Evolutionary conservation across 1,140 invertebrate genomes (phyloP).

Genomic region (Cotesia typhae): DNA sequence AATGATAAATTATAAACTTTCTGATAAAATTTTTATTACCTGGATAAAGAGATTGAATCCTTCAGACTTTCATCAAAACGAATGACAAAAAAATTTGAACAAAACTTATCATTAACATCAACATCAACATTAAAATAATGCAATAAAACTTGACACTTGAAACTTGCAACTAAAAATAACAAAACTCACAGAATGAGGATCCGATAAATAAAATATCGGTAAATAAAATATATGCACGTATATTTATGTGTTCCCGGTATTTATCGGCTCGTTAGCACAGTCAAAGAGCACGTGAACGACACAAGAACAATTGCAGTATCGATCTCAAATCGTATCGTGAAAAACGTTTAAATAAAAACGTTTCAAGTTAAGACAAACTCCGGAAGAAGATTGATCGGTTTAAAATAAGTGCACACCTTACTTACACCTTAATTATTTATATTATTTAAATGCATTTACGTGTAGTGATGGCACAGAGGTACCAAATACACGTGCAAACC

Average conservation of each 20-base stretch:
- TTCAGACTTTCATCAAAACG: no score
- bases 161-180: not conserved
- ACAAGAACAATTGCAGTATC: slow-evolving; percentile 4
- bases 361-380: not conserved
- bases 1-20: no score
- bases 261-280: slow-evolving; percentile 5
- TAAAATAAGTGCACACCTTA: not conserved
- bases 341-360: not conserved
- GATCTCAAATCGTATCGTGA: not conserved
- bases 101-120: no score
- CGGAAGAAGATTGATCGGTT: not conserved
- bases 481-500: not conserved
- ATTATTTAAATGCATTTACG: no score
- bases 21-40: no score
- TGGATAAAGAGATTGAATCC: no score
- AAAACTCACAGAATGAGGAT: not conserved
- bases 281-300: slow-evolving; percentile 11
- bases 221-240: slow-evolving; percentile 17
- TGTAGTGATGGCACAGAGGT: no score
- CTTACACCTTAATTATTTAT: not conserved
- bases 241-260: not conserved
- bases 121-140: no score
- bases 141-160: no score
- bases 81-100: no score
- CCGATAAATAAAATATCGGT: not conserved